Evolutionary conservation across 1,140 invertebrate genomes (phyloP), one percentile per base, ranked within the genome.

Genomic region (Caenorhabditis briggsae): DNA sequence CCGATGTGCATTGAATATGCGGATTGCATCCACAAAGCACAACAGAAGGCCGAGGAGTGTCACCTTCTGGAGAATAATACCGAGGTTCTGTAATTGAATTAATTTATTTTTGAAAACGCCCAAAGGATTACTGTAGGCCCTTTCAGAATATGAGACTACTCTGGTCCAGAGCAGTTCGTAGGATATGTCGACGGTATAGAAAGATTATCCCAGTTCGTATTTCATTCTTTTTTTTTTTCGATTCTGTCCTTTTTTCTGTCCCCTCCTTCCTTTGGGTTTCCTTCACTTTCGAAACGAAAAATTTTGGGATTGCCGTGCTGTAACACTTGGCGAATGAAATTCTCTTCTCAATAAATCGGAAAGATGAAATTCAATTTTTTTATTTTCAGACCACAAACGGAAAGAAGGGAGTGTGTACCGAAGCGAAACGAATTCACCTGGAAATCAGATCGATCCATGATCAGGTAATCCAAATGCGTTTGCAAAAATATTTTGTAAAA

Each of bases 1-100:
- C 70, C 70, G 25, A 85, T 85, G 46, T 85, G 84, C 64, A 74
- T 74, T 33, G 84, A 85, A 74, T 85, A 85, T 56, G 84, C 84
- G 9, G 84, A 85, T 25, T 85, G 84, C 46, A 78, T 85, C 33
- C 61, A 85, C 16, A 85, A 85, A 65, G 84, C 84, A 41, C 84
- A 85, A 43, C 46, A 64, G 48, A 85, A 85, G 55, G 61, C 84
- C 23, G 65, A 58, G n/a, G 84, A 85, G 33, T 85, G 84, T 65
- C 61, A 64, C 50, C 20, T 65, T 48, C 20, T 65, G 46, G 84
- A 85, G 43, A 74, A 64, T 78, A 65, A 70, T 46, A 61, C 65
- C 84, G 84, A 85, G 84, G 84, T 85, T 55, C 33, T 74, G 33
- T 85, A 43, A n/a, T 65, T 50, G 2, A 11, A 11, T 53, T 53